A percentile compares a stretch with the other conserved stretches of the same genome.
Conservation (phyloP, 2,888 invertebrate species). For the Caradrina kadenii region DNA sequence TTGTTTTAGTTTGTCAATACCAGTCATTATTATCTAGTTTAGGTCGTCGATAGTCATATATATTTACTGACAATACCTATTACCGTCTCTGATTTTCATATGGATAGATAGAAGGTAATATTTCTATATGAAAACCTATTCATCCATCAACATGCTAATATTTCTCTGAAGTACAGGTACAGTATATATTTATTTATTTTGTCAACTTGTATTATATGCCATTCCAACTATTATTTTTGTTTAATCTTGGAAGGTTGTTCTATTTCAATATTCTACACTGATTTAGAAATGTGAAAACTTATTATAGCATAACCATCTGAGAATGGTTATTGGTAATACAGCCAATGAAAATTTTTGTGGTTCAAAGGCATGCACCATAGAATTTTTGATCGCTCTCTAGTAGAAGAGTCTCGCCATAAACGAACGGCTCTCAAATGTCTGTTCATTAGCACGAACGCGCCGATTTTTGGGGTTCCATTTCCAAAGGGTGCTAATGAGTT, state of each 20-base stretch:
- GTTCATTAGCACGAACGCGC: slow-evolving; percentile 29
- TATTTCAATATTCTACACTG: background rate
- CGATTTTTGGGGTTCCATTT: slow-evolving; percentile 1
- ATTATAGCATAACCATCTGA: too few relatives aligned
- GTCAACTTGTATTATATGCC: too few relatives aligned
- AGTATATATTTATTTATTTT: too few relatives aligned
- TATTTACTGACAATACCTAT: background rate
- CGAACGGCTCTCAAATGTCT: slow-evolving; percentile 23
- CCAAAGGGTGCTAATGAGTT: background rate
- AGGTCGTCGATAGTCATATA: background rate
- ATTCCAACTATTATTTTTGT: too few relatives aligned
- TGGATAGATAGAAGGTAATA: background rate
- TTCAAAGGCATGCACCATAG: background rate
- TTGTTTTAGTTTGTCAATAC: slow-evolving; percentile 5
- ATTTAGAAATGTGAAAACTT: background rate
- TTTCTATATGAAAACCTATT: slow-evolving; percentile 10
- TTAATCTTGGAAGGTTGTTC: too few relatives aligned
- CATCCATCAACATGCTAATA: background rate
- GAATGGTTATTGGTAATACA: slow-evolving; percentile 2
- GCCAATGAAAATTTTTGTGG: background rate
- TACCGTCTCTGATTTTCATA: background rate
- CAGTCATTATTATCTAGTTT: background rate
- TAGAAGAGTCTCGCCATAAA: slow-evolving; percentile 14
- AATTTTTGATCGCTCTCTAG: background rate
- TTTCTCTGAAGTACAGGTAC: too few relatives aligned